Evolutionary conservation across 1,140 invertebrate genomes (phyloP).

Genomic region (Meloidogyne floridensis): DNA sequence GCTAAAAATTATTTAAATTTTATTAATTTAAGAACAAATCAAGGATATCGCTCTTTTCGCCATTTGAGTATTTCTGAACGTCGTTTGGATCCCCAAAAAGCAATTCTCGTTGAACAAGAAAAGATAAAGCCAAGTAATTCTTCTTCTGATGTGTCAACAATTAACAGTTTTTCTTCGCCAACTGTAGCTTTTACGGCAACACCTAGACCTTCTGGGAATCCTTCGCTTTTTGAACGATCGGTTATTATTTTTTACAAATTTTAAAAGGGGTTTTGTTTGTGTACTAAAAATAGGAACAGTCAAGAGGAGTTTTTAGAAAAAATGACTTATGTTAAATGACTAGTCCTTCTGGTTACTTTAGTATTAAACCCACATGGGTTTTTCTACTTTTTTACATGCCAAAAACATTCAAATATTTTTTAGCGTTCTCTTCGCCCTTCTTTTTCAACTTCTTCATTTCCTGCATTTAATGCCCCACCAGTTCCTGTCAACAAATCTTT

Average conservation of each 20-base stretch:
- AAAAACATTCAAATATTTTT: neutral
- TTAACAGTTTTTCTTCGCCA: neutral
- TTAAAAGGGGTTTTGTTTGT: too few relatives aligned
- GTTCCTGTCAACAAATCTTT: conserved; percentile 38
- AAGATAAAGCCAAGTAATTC: neutral
- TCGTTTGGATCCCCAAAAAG: conserved; percentile 60
- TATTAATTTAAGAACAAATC: conserved; percentile 36
- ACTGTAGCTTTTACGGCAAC: conserved; percentile 36
- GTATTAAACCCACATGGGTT: too few relatives aligned
- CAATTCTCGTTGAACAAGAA: conserved; percentile 47
- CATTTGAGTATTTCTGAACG: conserved; percentile 59
- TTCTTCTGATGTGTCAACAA: neutral
- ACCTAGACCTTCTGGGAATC: conserved; percentile 54
- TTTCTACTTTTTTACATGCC: too few relatives aligned
- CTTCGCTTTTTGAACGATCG: conserved; percentile 53
- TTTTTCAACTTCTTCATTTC: neutral
- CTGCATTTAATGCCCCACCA: neutral
- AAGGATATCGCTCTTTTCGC: conserved; percentile 56
- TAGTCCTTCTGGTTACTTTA: too few relatives aligned
- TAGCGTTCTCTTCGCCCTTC: conserved; percentile 31
- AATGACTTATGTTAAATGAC: too few relatives aligned
- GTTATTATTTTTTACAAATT: conserved; percentile 35
- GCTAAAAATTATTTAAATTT: neutral
- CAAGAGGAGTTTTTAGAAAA: too few relatives aligned
- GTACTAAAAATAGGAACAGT: too few relatives aligned